Evolutionary conservation across 2,113 vertebrate genomes (phyloP).

Genomic region (Syngnathus floridae): DNA sequence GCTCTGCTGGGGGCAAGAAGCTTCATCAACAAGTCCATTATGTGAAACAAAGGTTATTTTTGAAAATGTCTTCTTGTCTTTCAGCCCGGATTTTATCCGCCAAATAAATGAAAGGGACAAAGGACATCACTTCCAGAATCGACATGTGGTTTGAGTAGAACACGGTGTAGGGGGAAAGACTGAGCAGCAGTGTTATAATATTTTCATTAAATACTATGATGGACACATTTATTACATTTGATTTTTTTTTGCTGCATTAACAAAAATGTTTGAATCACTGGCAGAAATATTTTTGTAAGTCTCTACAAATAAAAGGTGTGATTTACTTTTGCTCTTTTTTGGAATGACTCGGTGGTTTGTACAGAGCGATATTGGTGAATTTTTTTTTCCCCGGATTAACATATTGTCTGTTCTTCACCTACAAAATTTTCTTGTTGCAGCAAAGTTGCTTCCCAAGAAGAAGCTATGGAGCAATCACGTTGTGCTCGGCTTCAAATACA

Average conservation of each 20-base stretch:
- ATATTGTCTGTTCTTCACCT: neutral
- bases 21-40: neutral
- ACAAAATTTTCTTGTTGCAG: neutral
- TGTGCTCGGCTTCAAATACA: neutral
- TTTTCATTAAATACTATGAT: neutral
- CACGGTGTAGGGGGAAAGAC: neutral
- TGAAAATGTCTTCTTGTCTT: constrained; percentile 70
- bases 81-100: constrained; percentile 71
- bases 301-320: neutral
- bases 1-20: constrained; percentile 26
- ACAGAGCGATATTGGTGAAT: too few relatives aligned
- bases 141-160: constrained; percentile 46
- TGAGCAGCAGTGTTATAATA: neutral
- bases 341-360: neutral
- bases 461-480: neutral
- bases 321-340: neutral
- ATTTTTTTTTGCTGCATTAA: neutral
- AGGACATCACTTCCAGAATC: constrained; percentile 57
- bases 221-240: neutral
- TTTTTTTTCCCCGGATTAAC: neutral
- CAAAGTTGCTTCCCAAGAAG: neutral
- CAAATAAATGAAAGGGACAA: constrained; percentile 64
- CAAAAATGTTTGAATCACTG: neutral
- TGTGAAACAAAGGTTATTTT: constrained; percentile 20
- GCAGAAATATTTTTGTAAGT: neutral